Conservation (phyloP, 2,797 vertebrate genomes). For the Fringilla coelebs region DNA sequence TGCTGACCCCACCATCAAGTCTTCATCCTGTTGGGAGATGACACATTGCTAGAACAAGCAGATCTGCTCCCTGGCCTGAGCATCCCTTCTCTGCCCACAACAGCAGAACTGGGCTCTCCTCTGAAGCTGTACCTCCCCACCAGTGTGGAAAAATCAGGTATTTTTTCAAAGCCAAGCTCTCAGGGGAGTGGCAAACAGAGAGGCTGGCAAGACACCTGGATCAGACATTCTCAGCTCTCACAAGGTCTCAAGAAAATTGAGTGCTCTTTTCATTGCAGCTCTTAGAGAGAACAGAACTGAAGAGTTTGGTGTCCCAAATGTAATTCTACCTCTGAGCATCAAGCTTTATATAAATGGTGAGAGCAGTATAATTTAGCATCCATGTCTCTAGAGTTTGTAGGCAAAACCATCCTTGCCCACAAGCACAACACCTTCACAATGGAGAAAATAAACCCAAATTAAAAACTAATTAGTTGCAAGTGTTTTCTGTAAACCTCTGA, state of each 20-base stretch:
- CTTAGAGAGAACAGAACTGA: not conserved
- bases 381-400: not conserved
- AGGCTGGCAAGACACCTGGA: not conserved
- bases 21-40: not conserved
- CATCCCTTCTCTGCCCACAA: not conserved
- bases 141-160: not conserved
- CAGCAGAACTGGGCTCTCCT: not conserved
- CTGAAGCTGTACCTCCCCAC: not conserved
- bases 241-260: not conserved
- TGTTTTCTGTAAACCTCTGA: not conserved
- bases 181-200: not conserved
- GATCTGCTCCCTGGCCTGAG: not conserved
- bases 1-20: not conserved
- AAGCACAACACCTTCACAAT: not conserved
- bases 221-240: not conserved
- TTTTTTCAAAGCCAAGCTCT: not conserved
- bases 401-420: not conserved
- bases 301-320: not conserved
- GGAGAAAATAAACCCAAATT: not conserved
- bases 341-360: not conserved
- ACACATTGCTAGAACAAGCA: rapidly evolving
- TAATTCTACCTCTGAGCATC: not conserved
- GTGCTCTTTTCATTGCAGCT: not conserved
- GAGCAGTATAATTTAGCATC: not conserved
- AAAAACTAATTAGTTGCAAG: not conserved